Percentiles rank a stretch among this genome's conserved stretches.
These are phyloP conservation scores for Blastomussa wellsi DNA, from an alignment of 92 coral and sea anemone genomes.

Conservation along the genomic window DNA sequence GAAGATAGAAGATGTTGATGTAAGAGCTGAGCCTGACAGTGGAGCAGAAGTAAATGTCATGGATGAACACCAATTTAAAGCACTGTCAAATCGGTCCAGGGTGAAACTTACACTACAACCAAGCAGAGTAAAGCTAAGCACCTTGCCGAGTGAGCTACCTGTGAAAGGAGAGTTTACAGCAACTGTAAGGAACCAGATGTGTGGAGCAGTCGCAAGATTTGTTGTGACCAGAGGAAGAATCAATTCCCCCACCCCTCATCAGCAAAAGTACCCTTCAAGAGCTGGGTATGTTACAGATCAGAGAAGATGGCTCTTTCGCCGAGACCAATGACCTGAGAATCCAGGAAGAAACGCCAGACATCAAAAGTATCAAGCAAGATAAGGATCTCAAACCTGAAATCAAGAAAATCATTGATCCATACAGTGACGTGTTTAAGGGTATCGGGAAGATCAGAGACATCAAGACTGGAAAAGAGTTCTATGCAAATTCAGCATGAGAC, in stretches of 20 bases:
- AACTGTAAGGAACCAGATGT: constrained; percentile 37
- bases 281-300: constrained; percentile 51
- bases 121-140: not conserved
- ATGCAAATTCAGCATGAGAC: constrained; percentile 60
- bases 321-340: constrained; percentile 45
- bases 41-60: constrained; percentile 45
- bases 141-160: constrained; percentile 4
- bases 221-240: constrained; percentile 45
- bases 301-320: constrained; percentile 49
- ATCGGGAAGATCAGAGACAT: constrained; percentile 68
- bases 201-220: constrained; percentile 46
- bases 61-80: constrained; percentile 47
- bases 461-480: constrained; percentile 54
- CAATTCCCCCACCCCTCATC: too few species aligned
- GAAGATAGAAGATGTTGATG: constrained; percentile 41
- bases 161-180: constrained; percentile 25
- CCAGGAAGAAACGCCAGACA: constrained; percentile 19
- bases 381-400: constrained; percentile 8
- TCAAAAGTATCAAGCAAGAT: constrained; percentile 28
- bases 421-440: constrained; percentile 60
- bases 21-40: constrained; percentile 42
- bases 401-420: constrained; percentile 19
- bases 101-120: not conserved
- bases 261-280: constrained; percentile 45
- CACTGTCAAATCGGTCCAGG: not conserved